Conservation (phyloP, 2,113 vertebrate genomes). For the Protobothrops flavoviridis region DNA sequence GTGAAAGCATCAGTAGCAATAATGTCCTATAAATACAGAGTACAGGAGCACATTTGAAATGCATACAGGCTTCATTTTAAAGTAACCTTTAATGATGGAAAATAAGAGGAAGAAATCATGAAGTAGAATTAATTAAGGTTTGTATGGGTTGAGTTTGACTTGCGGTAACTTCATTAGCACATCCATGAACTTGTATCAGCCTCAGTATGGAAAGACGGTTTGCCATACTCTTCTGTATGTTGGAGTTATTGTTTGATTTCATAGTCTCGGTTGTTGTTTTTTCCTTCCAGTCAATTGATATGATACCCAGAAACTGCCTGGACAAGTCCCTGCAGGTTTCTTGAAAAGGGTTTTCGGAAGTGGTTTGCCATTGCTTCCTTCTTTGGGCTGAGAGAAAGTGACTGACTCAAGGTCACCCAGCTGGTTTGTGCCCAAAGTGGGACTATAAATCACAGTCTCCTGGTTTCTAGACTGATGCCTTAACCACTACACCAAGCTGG, state of each 20-base stretch:
- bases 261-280: neutral
- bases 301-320: too few species aligned
- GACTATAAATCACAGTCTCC: too few species aligned
- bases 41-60: conserved; percentile 45
- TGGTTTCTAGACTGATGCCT: too few species aligned
- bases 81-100: neutral
- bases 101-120: neutral
- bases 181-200: neutral
- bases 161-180: neutral
- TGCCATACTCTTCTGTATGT: neutral
- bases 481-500: too few species aligned
- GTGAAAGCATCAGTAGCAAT: neutral
- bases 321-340: too few species aligned
- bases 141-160: neutral
- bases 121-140: neutral
- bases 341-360: too few species aligned
- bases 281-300: too few species aligned
- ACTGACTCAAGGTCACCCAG: too few species aligned
- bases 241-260: neutral
- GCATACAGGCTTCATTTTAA: conserved; percentile 20
- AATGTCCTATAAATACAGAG: conserved; percentile 23
- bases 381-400: too few species aligned
- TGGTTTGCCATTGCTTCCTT: too few species aligned
- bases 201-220: neutral
- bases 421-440: too few species aligned